Conservation (phyloP, 2,113 vertebrate genomes). For the Coregonus clupeaformis region DNA sequence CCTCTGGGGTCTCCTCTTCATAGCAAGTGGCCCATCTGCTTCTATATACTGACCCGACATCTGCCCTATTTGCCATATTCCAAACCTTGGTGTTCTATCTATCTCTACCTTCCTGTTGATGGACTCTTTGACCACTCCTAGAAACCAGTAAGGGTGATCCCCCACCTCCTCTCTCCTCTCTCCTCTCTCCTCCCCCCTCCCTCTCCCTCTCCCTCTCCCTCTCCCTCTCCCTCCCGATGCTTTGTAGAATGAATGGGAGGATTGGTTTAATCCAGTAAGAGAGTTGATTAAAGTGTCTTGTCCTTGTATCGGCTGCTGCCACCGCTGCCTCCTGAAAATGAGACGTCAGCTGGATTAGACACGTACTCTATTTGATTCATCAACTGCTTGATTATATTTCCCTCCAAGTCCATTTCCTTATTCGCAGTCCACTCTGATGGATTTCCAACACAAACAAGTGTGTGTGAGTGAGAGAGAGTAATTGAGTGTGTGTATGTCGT, state of each 20-base stretch:
- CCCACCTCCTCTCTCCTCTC: no score
- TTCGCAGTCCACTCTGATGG: constrained; percentile 25
- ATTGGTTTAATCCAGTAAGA: constrained; percentile 37
- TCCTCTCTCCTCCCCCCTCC: neutral
- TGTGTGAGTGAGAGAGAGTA: neutral
- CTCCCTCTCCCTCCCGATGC: neutral
- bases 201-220: neutral
- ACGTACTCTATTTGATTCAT: constrained; percentile 41
- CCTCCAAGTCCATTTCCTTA: constrained; percentile 43
- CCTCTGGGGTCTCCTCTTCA: constrained; percentile 29
- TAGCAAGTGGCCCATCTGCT: rapidly evolving
- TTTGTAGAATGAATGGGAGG: constrained; percentile 19
- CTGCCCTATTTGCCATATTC: neutral
- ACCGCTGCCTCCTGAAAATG: constrained; percentile 14
- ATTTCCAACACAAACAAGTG: constrained; percentile 24
- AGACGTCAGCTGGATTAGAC: constrained; percentile 40
- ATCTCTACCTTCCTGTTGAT: constrained; percentile 26
- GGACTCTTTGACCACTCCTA: constrained; percentile 47
- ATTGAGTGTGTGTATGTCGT: neutral
- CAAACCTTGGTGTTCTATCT: constrained; percentile 26
- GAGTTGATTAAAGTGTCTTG: constrained; percentile 32
- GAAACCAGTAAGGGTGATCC: constrained; percentile 14
- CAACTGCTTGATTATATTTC: constrained; percentile 37
- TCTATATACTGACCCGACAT: constrained; percentile 9
- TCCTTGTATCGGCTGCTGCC: constrained; percentile 19